phyloP scores from a whole-genome alignment of 2,113 vertebrate species.

The Xyrauchen texanus region DNA sequence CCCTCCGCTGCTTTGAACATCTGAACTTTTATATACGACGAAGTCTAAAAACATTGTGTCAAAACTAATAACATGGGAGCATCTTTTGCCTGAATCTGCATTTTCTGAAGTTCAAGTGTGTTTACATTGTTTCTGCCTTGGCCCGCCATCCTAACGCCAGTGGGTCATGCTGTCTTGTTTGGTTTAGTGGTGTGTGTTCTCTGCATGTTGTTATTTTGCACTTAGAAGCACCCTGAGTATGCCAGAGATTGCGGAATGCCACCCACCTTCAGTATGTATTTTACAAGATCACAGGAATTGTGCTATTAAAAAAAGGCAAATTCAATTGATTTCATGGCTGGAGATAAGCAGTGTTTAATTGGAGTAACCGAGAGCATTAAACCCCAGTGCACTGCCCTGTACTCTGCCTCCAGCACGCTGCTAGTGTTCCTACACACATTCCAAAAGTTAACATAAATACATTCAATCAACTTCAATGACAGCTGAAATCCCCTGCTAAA shows the following conservation, averaged over 20 bases:
- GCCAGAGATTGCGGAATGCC: slow-evolving; percentile 54
- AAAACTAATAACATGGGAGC: too few relatives aligned
- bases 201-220: slow-evolving; percentile 69
- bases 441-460: slow-evolving; percentile 54
- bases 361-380: slow-evolving; percentile 30
- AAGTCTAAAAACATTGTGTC: not conserved
- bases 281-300: slow-evolving; percentile 49
- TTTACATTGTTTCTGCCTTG: slow-evolving; percentile 68
- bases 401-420: not conserved
- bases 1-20: not conserved
- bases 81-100: not conserved
- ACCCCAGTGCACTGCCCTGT: slow-evolving; percentile 28
- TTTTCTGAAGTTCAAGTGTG: not conserved
- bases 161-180: slow-evolving; percentile 66
- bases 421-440: slow-evolving; percentile 49
- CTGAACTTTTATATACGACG: not conserved
- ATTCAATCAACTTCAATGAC: slow-evolving; percentile 44
- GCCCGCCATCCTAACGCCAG: slow-evolving; percentile 67
- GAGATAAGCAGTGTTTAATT: slow-evolving; percentile 5
- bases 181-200: slow-evolving; percentile 43
- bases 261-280: slow-evolving; percentile 44
- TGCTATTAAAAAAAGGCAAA: slow-evolving; percentile 1
- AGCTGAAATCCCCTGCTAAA: slow-evolving; percentile 11
- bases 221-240: slow-evolving; percentile 65
- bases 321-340: not conserved